Base-by-base conservation (phyloP, 2,888 invertebrate species). In the Oscheius sp. region DNA sequence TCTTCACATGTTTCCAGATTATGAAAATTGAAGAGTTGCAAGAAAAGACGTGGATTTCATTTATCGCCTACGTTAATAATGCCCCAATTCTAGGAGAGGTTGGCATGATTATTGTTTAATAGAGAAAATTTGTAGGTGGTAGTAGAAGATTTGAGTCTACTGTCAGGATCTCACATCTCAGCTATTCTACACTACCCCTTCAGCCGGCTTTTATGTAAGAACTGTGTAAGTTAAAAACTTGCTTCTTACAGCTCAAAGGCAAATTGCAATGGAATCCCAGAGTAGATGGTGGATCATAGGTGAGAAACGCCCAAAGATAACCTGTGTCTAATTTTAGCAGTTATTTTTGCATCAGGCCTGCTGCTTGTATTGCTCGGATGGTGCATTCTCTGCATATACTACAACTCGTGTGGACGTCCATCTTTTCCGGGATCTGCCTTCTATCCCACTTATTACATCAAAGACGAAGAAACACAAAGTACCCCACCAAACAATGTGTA, bases 381-480 rank as follows among this genome's bases (percentile, higher is more conserved):
- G 82, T 76, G 77, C 10, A 70, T 77, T 11, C 70, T 82, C 33
- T 79, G 80, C 51, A 35, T 76, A 11, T 79, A 76, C 50, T 82
- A 68, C 63, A 82, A 82, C 29, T 74, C 76, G 1, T 82, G 82
- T 47, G 80, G 76, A 32, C 68, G 66, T 13, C 62, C 53, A 50
- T 57, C 63, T 11, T 65, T 74, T 5, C 59, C 76, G 3, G 3
- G 13, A 7, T 3, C 42, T 42, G 55, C 47, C n/a, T 33, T 29
- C 47, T 57, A 35, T 37, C 29, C 65, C 55, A 32, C 48, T n/a
- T 42, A 63, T 62, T 63, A 72, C 21, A 4, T 73, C 32, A 73
- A 57, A 57, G 73, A 73, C 50, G 73, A 73, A 32, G 59, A 50
- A 47, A 73, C 73, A 9, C 66, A 68, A 33, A 68, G 53, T 42